These are phyloP conservation scores for Telmatherina bonti DNA, from an alignment of 2,797 vertebrate species.

Conservation along the genomic window DNA sequence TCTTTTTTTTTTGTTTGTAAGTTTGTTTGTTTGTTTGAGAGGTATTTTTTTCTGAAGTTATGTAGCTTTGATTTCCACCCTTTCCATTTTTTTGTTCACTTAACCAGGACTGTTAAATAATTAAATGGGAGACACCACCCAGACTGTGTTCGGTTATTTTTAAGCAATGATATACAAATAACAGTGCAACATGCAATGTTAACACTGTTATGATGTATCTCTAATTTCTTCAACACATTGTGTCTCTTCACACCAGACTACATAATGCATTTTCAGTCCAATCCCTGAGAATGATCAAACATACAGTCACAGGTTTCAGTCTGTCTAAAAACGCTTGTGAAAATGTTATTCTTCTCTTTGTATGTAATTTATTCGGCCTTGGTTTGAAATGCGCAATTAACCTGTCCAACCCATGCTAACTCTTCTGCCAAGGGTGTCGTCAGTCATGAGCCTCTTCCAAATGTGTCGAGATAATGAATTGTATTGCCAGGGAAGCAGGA, in stretches of 20 bases:
- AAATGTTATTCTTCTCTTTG: constrained; percentile 27
- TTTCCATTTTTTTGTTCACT: constrained; percentile 31
- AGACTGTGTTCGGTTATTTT: constrained; percentile 9
- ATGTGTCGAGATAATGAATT: background rate
- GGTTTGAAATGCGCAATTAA: constrained; percentile 24
- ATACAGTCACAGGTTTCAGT: constrained; percentile 21
- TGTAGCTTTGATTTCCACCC: constrained; percentile 23
- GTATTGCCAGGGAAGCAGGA: background rate
- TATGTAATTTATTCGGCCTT: background rate
- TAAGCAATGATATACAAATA: constrained; percentile 22
- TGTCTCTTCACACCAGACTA: constrained; percentile 8
- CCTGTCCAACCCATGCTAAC: background rate
- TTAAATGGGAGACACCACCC: constrained; percentile 14
- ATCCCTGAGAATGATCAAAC: constrained; percentile 41
- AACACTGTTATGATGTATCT: constrained; percentile 23
- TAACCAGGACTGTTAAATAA: constrained; percentile 11
- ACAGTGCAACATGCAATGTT: constrained; percentile 29
- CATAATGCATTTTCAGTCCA: constrained; percentile 32
- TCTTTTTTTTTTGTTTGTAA: constrained; percentile 24
- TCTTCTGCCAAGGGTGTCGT: background rate
- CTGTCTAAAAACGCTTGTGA: constrained; percentile 17
- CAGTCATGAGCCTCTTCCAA: background rate
- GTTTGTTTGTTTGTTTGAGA: too few relatives aligned
- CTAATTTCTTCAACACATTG: constrained; percentile 20
- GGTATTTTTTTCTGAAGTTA: constrained; percentile 30